phyloP scores from a whole-genome alignment of 2,113 vertebrate genomes.

The Equus quagga region DNA sequence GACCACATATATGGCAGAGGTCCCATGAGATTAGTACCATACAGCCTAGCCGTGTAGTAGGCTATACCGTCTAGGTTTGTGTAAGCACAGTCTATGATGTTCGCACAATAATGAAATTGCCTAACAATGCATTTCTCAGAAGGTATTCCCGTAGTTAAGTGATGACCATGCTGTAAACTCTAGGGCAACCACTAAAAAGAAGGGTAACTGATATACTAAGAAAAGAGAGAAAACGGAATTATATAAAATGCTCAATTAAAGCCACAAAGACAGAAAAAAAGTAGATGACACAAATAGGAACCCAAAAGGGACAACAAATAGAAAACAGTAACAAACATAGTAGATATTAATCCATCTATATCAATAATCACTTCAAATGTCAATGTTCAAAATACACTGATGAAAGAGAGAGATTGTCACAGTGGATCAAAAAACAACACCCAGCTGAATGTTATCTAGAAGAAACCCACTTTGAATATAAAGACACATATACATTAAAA shows the following conservation, averaged over 20 bases:
- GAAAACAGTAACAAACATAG: background rate
- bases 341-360: background rate
- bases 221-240: background rate
- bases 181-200: background rate
- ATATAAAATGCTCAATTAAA: background rate
- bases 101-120: too few relatives aligned
- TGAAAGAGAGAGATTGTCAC: background rate
- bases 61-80: too few relatives aligned
- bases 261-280: background rate
- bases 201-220: background rate
- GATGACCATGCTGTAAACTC: background rate
- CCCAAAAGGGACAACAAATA: background rate
- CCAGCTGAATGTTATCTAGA: background rate
- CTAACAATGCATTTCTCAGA: too few relatives aligned
- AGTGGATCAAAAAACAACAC: background rate
- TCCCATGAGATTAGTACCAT: too few relatives aligned
- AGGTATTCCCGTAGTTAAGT: too few relatives aligned
- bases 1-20: too few relatives aligned
- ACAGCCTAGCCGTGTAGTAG: too few relatives aligned
- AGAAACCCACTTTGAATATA: background rate
- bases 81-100: too few relatives aligned
- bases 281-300: background rate
- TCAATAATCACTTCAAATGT: conserved; percentile 6
- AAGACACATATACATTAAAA: background rate
- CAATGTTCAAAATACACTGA: background rate